Conservation (phyloP, 2,113 vertebrate species). For the Fregata magnificens region DNA sequence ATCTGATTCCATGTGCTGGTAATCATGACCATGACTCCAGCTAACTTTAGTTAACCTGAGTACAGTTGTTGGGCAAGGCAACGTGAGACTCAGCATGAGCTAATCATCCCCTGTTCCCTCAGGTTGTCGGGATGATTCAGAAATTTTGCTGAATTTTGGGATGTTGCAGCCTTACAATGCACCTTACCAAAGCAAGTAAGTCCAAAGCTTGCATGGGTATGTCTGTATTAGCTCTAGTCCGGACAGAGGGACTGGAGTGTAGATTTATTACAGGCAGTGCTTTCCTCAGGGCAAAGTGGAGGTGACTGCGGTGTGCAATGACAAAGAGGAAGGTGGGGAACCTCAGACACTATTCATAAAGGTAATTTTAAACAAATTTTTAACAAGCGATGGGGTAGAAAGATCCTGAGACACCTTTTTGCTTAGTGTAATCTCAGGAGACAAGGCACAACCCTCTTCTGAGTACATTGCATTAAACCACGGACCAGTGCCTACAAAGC, state of each 20-base stretch:
- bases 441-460: neutral
- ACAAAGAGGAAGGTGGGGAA: neutral
- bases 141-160: neutral
- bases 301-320: neutral
- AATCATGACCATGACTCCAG: no score
- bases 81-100: neutral
- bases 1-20: neutral
- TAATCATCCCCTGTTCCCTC: neutral
- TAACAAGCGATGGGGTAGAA: neutral
- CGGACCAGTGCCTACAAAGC: neutral
- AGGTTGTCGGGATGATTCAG: neutral
- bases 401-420: neutral
- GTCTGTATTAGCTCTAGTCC: fast-evolving
- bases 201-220: fast-evolving
- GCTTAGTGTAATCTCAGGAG: neutral
- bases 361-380: neutral
- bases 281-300: neutral
- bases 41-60: neutral
- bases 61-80: neutral
- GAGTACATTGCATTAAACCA: neutral
- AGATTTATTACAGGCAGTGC: neutral
- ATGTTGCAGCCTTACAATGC: neutral
- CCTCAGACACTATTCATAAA: neutral
- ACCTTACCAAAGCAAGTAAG: neutral
- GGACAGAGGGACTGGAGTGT: neutral